Percentiles rank a stretch among this genome's conserved stretches.
These are phyloP conservation scores for Nannospalax galili DNA, from an alignment of 2,113 vertebrate genomes.

Conservation along the genomic window DNA sequence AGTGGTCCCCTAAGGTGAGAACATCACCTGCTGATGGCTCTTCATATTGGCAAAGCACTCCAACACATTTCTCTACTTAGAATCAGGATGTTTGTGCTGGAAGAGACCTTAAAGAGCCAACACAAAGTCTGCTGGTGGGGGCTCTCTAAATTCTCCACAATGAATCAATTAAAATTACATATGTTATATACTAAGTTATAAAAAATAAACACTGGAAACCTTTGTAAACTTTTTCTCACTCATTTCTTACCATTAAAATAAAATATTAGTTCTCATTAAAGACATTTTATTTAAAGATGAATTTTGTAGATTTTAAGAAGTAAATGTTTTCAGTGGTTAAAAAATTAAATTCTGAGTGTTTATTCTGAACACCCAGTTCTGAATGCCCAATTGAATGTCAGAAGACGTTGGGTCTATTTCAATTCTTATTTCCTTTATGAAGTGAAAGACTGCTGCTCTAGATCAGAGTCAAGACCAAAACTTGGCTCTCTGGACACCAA, in stretches of 20 bases:
- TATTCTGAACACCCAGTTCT: slow-evolving; percentile 46
- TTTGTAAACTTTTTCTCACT: slow-evolving; percentile 54
- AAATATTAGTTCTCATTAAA: slow-evolving; percentile 70
- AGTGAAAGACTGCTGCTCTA: background rate
- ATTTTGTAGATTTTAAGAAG: slow-evolving; percentile 67
- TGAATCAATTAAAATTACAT: slow-evolving; percentile 72
- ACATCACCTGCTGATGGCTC: background rate
- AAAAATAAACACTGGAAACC: slow-evolving; percentile 60
- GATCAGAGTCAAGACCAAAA: background rate
- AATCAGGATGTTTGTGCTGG: slow-evolving; percentile 31
- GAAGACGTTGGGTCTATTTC: slow-evolving; percentile 33
- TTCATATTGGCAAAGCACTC: slow-evolving; percentile 19
- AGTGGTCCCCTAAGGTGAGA: slow-evolving; percentile 32
- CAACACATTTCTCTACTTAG: slow-evolving; percentile 58
- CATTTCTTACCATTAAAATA: slow-evolving; percentile 61
- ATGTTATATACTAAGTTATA: slow-evolving; percentile 61
- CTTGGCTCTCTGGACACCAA: slow-evolving; percentile 4
- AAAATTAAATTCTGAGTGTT: slow-evolving; percentile 21
- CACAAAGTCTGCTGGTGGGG: slow-evolving; percentile 35
- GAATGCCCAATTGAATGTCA: slow-evolving; percentile 16
- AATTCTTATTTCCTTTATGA: background rate
- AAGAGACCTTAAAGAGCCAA: slow-evolving; percentile 54
- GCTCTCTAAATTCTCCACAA: slow-evolving; percentile 43
- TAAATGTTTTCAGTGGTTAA: slow-evolving; percentile 42
- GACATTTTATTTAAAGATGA: slow-evolving; percentile 67